Evolutionary conservation across 1,140 invertebrate genomes (phyloP), one percentile per base, ranked within the genome.

Genomic region (Diploscapter pachys): DNA sequence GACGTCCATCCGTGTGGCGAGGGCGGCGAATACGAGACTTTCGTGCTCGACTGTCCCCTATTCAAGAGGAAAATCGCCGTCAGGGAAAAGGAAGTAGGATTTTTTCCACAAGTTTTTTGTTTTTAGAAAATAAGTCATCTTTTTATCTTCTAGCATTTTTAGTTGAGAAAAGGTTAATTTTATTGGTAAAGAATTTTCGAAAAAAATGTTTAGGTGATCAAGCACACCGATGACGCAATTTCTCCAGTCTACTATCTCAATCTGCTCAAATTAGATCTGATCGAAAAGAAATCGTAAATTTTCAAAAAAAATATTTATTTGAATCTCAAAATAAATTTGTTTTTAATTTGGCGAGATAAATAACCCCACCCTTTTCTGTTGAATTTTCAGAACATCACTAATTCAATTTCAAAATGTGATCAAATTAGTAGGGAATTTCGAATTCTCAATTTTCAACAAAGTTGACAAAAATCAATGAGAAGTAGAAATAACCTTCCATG

Each of bases 11-110:
- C 98, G 63, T 99, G 96, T 88, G 96, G 96, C 61, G 96, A 99
- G 89, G 96, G 96, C 59, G 96, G 96, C 64, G 96, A 99, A 87
- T 99, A 96, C 87, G 96, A 99, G 88, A 96, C 95, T 53, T 94
- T 98, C 85, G 97, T 95, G 9, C 88, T 97, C 72, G 94, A 98
- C 88, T 98, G 95, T 88, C 95, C 96, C 31, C 88, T 99, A 62
- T 98, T 96, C 87, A 91, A 90, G 81, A 94, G 93, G 86, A 90
- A 90, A 85, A 91, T 98, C 86, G 89, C 93, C 76, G 90, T 96
- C 85, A 92, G 94, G 87, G 92, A 95, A 80, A 91, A 90, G 78
- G 92, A 96, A 89, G 90, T 91, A 81, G 90, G 51, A 3, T 8
- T 52, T 66, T 13, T 59, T 31, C 31, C 57, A 11, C 57, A 11